These are phyloP conservation scores for Alces alces DNA, from an alignment of 2,113 vertebrate genomes.

Conservation along the genomic window DNA sequence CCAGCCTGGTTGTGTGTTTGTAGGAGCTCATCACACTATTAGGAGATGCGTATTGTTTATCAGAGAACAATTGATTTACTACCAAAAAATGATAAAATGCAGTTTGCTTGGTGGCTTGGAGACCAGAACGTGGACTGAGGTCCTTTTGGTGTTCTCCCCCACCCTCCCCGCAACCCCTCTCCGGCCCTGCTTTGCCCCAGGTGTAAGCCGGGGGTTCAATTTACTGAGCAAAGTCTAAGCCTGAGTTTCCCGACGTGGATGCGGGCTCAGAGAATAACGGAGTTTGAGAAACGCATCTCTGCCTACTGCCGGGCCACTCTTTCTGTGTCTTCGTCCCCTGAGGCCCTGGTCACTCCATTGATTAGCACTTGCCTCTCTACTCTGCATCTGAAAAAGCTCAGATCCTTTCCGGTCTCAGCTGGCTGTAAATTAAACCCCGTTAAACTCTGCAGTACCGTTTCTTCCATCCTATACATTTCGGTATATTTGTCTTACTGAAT, in stretches of 20 bases:
- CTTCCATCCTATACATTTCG: constrained; percentile 3
- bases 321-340: background rate
- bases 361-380: background rate
- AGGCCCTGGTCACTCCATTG: background rate
- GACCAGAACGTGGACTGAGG: background rate
- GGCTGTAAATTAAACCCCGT: background rate
- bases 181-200: background rate
- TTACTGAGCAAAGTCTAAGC: background rate
- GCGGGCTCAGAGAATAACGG: background rate
- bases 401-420: background rate
- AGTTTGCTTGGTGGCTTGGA: background rate
- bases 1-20: background rate
- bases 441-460: constrained; percentile 1
- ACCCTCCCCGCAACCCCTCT: background rate
- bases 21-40: background rate
- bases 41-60: background rate
- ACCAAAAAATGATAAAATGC: background rate
- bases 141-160: background rate
- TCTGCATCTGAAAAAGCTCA: background rate
- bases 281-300: background rate
- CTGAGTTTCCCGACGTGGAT: background rate
- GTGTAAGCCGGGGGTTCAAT: background rate
- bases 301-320: background rate
- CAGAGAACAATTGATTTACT: constrained; percentile 26
- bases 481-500: constrained; percentile 5